A percentile compares a stretch with the other conserved stretches of the same genome.
phyloP scores from a whole-genome alignment of 2,888 invertebrate genomes.

The Bugula neritina region DNA sequence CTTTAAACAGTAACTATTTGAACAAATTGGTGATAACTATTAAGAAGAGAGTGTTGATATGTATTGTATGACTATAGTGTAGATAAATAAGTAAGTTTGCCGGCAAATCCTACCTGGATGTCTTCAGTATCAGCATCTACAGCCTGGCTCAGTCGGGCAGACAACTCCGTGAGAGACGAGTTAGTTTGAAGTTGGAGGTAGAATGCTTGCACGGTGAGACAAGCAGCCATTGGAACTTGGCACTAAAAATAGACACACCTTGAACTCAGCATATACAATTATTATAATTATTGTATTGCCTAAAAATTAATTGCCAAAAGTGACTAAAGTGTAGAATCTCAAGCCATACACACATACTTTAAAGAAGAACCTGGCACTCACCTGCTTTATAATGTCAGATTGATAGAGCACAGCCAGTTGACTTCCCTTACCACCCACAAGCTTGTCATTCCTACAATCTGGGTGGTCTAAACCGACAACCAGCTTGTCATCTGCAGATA shows the following conservation, averaged over 20 bases:
- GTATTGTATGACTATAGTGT: no score
- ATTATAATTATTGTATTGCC: no score
- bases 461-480: constrained; percentile 36
- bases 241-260: neutral
- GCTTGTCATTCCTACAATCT: constrained; percentile 44
- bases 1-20: no score
- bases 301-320: no score
- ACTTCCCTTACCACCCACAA: constrained; percentile 74
- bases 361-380: no score
- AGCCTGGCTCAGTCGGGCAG: neutral
- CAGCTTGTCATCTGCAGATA: constrained; percentile 27
- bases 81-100: no score
- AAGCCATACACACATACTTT: no score
- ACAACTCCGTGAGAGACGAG: neutral
- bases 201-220: constrained; percentile 21
- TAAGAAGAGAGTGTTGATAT: no score
- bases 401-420: constrained; percentile 63
- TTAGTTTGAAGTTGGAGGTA: neutral
- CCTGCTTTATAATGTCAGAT: neutral
- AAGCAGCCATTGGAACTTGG: neutral
- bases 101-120: neutral
- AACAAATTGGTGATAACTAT: no score
- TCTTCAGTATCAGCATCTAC: neutral
- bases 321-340: no score
- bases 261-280: no score